Evolutionary conservation across 1,140 invertebrate genomes (phyloP).

Genomic region (Drosophila ironensis): DNA sequence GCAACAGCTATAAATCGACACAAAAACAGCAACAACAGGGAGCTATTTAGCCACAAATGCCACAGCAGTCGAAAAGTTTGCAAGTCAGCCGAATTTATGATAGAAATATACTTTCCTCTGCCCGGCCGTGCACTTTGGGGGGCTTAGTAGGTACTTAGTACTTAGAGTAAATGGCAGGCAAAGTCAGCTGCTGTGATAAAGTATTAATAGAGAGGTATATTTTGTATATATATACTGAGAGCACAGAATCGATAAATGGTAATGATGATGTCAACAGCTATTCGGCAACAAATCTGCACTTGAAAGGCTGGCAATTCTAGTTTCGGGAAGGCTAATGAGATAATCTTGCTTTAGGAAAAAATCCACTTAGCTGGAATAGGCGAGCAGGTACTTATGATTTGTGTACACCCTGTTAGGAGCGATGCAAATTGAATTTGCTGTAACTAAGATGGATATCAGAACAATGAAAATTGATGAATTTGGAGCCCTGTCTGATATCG

Average conservation of each 20-base stretch:
- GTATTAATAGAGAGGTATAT: constrained; percentile 31
- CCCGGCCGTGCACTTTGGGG: constrained; percentile 7
- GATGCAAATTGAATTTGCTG: constrained; percentile 3
- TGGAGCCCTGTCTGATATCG: neutral
- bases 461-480: constrained; percentile 34
- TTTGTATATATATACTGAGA: neutral
- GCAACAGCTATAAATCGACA: constrained; percentile 1
- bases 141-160: constrained; percentile 62
- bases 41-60: constrained; percentile 14
- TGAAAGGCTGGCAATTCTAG: neutral
- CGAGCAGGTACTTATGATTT: no score
- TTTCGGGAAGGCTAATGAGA: neutral
- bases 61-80: constrained; percentile 32
- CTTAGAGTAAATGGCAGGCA: constrained; percentile 8
- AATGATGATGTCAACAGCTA: neutral
- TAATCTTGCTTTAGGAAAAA: neutral
- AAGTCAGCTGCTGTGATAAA: constrained; percentile 28
- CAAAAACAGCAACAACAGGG: constrained; percentile 4
- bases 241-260: constrained; percentile 21
- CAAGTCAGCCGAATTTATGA: constrained; percentile 50
- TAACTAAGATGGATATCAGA: constrained; percentile 15
- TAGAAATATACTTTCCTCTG: constrained; percentile 30
- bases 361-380: neutral
- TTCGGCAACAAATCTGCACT: neutral
- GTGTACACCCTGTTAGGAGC: no score